Conservation (phyloP, 2,797 vertebrate species). For the Bothrops alternatus region DNA sequence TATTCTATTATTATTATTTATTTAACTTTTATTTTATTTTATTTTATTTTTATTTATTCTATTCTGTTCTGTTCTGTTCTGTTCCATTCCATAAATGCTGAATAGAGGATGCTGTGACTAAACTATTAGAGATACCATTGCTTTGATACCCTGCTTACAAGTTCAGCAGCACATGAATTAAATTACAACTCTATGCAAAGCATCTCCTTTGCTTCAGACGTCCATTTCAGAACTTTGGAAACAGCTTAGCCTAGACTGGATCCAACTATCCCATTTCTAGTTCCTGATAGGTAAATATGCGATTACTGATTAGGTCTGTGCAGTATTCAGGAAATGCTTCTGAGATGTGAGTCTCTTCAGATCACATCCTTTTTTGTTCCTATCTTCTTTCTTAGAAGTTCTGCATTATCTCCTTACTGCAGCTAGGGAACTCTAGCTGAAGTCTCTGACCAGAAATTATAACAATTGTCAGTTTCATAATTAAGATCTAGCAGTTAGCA, state of each 20-base stretch:
- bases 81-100: not conserved
- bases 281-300: not conserved
- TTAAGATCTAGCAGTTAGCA: constrained; percentile 55
- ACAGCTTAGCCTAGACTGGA: not conserved
- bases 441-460: constrained; percentile 27
- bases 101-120: not conserved
- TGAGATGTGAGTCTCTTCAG: not conserved
- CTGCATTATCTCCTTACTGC: not conserved
- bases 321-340: not conserved
- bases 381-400: not conserved
- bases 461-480: constrained; percentile 47
- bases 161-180: not conserved
- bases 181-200: not conserved
- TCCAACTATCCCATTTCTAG: not conserved
- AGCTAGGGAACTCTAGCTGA: constrained; percentile 45
- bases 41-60: too few relatives aligned
- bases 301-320: not conserved
- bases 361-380: not conserved
- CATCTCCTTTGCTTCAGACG: not conserved
- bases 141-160: not conserved
- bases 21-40: too few relatives aligned
- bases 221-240: not conserved
- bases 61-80: too few relatives aligned
- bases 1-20: too few relatives aligned
- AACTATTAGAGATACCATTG: not conserved